Evolutionary conservation across 2,113 vertebrate species (phyloP).

Genomic region (Odocoileus hemionus): DNA sequence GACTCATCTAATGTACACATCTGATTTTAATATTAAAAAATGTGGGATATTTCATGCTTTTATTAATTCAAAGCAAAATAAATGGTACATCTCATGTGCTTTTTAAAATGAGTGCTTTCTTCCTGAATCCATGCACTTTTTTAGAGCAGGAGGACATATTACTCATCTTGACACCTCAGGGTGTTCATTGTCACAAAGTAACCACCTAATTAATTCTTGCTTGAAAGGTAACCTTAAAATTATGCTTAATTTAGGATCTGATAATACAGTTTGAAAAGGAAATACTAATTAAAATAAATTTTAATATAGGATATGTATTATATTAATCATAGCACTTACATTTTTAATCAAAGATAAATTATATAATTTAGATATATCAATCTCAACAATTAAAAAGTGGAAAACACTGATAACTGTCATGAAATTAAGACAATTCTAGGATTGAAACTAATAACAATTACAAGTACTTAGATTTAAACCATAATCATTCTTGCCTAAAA

Average conservation of each 20-base stretch:
- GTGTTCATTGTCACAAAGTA: background rate
- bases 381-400: background rate
- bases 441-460: background rate
- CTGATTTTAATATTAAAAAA: background rate
- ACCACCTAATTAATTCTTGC: background rate
- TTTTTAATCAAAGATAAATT: background rate
- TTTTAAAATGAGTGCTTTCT: background rate
- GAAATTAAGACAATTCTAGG: background rate
- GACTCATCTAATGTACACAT: background rate
- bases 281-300: background rate
- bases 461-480: background rate
- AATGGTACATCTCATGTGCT: background rate
- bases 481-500: background rate
- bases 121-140: background rate
- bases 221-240: background rate
- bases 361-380: background rate
- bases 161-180: background rate
- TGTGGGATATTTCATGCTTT: background rate
- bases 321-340: background rate
- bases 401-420: background rate
- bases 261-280: background rate
- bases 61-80: background rate
- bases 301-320: background rate
- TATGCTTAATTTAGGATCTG: background rate
- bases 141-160: background rate